Evolutionary conservation across 2,888 invertebrate species (phyloP).

Genomic region (Phragmatobia fuliginosa): DNA sequence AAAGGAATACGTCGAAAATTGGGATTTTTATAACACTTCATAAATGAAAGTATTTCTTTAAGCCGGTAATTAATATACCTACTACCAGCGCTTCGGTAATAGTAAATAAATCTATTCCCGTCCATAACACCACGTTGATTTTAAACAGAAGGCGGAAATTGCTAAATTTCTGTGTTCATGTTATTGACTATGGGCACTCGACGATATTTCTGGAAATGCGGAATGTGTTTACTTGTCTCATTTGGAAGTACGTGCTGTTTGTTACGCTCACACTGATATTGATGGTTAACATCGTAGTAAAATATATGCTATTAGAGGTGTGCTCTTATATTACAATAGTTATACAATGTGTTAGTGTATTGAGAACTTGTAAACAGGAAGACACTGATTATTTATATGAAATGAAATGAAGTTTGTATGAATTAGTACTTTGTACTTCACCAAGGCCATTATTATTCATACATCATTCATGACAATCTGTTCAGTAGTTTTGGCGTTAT

Average conservation of each 20-base stretch:
- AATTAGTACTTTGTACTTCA: too few relatives aligned
- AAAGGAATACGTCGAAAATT: neutral
- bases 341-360: neutral
- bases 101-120: conserved; percentile 27
- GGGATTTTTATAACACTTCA: neutral
- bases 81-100: conserved; percentile 9
- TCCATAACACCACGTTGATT: conserved; percentile 13
- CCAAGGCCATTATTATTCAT: too few relatives aligned
- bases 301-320: conserved; percentile 5
- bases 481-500: too few relatives aligned
- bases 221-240: conserved; percentile 44
- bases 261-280: conserved; percentile 24
- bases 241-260: conserved; percentile 34
- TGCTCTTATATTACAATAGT: neutral
- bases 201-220: conserved; percentile 39
- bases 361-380: neutral
- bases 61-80: conserved; percentile 9
- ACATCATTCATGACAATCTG: too few relatives aligned
- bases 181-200: conserved; percentile 33
- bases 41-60: neutral
- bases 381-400: neutral
- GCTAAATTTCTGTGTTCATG: conserved; percentile 17
- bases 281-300: conserved; percentile 29
- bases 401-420: too few relatives aligned
- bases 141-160: conserved; percentile 34